Base-by-base conservation (phyloP, 2,797 vertebrate species). In the Gobio occitaniae region DNA sequence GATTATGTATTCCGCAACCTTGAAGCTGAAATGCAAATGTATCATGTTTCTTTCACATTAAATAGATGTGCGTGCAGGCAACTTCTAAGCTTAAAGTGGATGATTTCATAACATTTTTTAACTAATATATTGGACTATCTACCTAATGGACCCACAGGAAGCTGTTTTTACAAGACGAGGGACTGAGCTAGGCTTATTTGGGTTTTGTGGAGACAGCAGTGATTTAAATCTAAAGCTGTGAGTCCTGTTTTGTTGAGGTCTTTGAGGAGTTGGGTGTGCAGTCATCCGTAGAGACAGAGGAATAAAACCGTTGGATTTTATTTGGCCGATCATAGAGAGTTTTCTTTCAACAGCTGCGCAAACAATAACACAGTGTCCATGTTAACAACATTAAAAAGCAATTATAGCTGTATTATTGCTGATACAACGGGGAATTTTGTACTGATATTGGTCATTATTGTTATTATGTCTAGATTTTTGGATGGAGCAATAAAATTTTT, bases 321-420 rank as follows among this genome's bases (percentile, higher is more conserved):
- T 84, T 75, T 85, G 82, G 86, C 89, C 69, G 87, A 76, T 79
- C 48, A 56, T 76, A 54, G 54, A 85, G 82, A 83, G 65, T 77
- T 83, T 76, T 77, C 78, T 85, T 87, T 75, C 74, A 86, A 84
- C 94, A 95, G 94, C 94, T 95, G 95, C 93, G 92, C 93, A 95
- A 95, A 95, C 94, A 95, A 90, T 86, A 94, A 91, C 90, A 91
- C 90, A 92, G 89, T 87, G 92, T 92, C 91, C 91, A 91, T 91
- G 92, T 93, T 93, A 93, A 93, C 91, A 92, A 93, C 91, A 93
- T 95, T 95, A 95, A 95, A 95, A 94, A 94, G 92, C 93, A 94
- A 95, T 95, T 94, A 95, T 84, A 77, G 74, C 87, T 87, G 65
- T 95, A 93, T 95, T 95, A 94, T 94, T 93, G 93, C 92, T 88